Conservation (phyloP, 2,888 invertebrate genomes). For the Phlogophora meticulosa region DNA sequence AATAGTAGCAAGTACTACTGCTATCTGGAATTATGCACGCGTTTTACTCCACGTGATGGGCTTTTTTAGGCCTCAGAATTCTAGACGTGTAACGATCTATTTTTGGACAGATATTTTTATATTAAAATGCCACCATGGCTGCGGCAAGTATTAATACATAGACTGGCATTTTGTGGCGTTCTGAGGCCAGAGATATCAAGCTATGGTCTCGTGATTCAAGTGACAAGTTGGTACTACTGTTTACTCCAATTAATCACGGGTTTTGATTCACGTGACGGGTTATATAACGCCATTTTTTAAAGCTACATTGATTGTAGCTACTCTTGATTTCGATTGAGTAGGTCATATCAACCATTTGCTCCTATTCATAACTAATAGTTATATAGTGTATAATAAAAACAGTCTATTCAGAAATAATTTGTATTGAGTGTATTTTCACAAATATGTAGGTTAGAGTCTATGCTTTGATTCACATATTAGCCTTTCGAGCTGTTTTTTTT, state of each 20-base stretch:
- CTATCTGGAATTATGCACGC: constrained; percentile 90
- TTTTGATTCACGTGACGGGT: background rate
- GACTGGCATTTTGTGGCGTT: too few species aligned
- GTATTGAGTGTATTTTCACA: background rate
- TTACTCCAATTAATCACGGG: background rate
- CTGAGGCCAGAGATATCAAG: background rate
- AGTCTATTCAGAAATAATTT: too few species aligned
- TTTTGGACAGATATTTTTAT: background rate
- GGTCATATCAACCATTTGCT: too few species aligned
- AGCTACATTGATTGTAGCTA: too few species aligned
- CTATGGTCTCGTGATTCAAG: background rate
- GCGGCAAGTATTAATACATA: too few species aligned
- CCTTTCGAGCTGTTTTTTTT: too few species aligned
- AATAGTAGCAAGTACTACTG: too few species aligned
- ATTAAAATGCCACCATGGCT: background rate
- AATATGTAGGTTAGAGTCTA: too few species aligned
- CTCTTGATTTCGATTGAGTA: background rate
- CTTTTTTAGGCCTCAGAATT: constrained; percentile 23
- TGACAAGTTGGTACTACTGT: background rate
- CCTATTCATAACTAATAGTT: too few species aligned
- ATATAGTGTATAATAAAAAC: too few species aligned
- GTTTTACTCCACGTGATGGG: constrained; percentile 68
- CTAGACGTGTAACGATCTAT: constrained; percentile 13
- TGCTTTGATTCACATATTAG: too few species aligned
- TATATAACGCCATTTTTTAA: background rate